Percentiles rank a stretch among this genome's conserved stretches.
Evolutionary conservation across 2,888 invertebrate genomes (phyloP).

Genomic region (Hydrotaea cyrtoneurina): DNA sequence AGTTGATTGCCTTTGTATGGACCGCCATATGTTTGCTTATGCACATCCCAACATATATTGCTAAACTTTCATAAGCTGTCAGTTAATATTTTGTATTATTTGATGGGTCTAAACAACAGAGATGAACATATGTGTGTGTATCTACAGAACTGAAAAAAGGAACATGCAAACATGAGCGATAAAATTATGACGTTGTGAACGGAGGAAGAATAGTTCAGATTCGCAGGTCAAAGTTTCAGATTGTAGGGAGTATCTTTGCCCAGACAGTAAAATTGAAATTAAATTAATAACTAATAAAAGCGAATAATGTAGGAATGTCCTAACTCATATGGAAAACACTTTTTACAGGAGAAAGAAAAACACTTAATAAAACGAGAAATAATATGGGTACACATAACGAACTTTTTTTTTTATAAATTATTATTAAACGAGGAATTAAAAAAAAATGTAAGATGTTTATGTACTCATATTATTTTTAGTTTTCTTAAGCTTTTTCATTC

Average conservation of each 20-base stretch:
- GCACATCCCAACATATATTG: neutral
- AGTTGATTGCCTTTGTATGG: slow-evolving; percentile 1
- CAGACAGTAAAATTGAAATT: too few relatives aligned
- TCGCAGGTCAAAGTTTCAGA: neutral
- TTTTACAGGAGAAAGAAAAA: too few relatives aligned
- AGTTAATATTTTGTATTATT: slow-evolving; percentile 14
- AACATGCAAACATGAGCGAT: neutral
- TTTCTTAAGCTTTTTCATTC: too few relatives aligned
- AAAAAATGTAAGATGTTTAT: too few relatives aligned
- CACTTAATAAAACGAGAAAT: too few relatives aligned
- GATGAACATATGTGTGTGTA: neutral
- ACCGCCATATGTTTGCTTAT: neutral
- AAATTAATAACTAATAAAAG: too few relatives aligned
- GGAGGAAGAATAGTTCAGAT: neutral
- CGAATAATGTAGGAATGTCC: too few relatives aligned
- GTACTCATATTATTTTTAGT: too few relatives aligned
- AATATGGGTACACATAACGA: too few relatives aligned
- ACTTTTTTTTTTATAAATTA: too few relatives aligned
- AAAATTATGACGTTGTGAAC: neutral
- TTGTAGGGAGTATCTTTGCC: neutral
- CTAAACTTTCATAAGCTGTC: slow-evolving; percentile 18
- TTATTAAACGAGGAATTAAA: too few relatives aligned
- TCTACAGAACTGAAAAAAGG: neutral
- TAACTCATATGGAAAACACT: too few relatives aligned
- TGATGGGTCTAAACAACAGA: slow-evolving; percentile 8